phyloP scores from a whole-genome alignment of 1,140 invertebrate genomes.

The Papilio aristodemus region DNA sequence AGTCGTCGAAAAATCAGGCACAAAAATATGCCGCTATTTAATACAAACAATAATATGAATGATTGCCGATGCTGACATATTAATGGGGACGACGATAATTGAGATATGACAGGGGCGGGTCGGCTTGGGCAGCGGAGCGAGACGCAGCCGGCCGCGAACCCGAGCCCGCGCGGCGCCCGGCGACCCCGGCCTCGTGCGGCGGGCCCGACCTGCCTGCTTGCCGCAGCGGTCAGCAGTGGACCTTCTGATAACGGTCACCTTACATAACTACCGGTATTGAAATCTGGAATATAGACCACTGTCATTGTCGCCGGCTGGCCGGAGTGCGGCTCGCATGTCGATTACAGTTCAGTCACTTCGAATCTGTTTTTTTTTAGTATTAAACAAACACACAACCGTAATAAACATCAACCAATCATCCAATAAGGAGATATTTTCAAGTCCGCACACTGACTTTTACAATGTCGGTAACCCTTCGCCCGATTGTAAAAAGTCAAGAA shows the following conservation, averaged over 20 bases:
- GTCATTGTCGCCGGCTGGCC: neutral
- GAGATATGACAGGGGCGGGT: neutral
- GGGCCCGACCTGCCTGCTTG: neutral
- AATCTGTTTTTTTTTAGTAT: too few relatives aligned
- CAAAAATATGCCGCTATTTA: too few relatives aligned
- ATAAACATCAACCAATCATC: too few relatives aligned
- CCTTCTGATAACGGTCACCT: conserved; percentile 11
- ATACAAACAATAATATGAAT: neutral
- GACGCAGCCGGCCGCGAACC: neutral
- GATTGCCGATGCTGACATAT: neutral
- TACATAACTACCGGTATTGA: conserved; percentile 8
- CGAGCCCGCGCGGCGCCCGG: neutral
- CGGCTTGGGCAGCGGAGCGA: neutral
- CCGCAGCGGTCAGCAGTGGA: neutral
- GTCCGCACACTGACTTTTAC: too few relatives aligned
- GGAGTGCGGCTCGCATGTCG: neutral
- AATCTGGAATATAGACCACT: neutral
- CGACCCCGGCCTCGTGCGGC: neutral
- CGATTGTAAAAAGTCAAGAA: too few relatives aligned
- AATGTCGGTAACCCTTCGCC: too few relatives aligned
- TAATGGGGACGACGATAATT: neutral
- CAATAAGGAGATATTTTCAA: too few relatives aligned
- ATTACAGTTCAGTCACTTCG: too few relatives aligned
- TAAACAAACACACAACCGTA: too few relatives aligned
- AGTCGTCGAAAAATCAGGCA: too few relatives aligned